A percentile compares a stretch with the other conserved stretches of the same genome.
These are phyloP conservation scores for Jacana jacana DNA, from an alignment of 2,113 vertebrate genomes.

Conservation along the genomic window DNA sequence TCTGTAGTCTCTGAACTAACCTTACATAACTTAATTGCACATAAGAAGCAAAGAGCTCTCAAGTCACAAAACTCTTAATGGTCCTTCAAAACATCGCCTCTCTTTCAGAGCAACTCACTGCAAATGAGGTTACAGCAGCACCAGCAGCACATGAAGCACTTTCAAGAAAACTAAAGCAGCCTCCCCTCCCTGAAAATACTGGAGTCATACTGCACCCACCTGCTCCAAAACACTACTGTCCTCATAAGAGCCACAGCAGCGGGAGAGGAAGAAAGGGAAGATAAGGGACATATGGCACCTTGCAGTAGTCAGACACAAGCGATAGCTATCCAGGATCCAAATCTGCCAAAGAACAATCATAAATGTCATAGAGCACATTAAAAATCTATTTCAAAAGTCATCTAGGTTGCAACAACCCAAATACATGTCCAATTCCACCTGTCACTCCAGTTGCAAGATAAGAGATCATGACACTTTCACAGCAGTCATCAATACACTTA, in stretches of 20 bases:
- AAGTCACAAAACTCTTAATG: neutral
- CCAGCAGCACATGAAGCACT: neutral
- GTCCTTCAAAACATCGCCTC: neutral
- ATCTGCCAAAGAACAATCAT: neutral
- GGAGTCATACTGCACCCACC: neutral
- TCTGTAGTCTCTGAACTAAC: neutral
- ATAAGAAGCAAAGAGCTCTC: neutral
- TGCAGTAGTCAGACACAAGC: neutral
- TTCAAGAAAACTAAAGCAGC: neutral
- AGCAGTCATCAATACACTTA: slow-evolving; percentile 48
- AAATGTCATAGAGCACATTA: neutral
- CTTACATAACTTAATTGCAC: neutral
- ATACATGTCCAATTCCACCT: neutral
- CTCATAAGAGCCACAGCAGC: neutral
- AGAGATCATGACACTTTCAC: slow-evolving; percentile 47
- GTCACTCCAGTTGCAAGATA: neutral
- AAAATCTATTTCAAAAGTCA: neutral
- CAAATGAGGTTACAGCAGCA: neutral
- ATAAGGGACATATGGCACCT: fast-evolving
- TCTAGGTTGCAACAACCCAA: neutral
- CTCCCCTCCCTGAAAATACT: neutral
- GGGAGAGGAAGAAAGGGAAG: neutral
- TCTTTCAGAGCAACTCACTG: neutral
- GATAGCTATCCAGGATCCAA: neutral
- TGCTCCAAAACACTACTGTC: neutral